Base-by-base conservation (phyloP, 1,140 invertebrate genomes). In the Drosophila nigromelanica region DNA sequence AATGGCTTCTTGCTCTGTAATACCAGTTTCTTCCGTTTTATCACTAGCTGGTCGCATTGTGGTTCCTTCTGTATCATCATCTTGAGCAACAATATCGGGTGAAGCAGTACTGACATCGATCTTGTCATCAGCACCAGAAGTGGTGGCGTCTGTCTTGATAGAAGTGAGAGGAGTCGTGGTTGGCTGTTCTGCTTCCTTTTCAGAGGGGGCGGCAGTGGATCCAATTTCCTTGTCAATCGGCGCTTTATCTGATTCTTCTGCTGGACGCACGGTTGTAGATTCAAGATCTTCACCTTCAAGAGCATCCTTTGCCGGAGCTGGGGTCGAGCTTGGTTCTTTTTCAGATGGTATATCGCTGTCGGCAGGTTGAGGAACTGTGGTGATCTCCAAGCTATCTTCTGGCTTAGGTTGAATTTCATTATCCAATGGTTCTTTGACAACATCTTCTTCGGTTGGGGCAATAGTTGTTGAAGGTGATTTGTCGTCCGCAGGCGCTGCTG, bases 21-120 rank as follows among this genome's bases (percentile, higher is more conserved):
- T 27, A 18, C 42, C 27, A 27, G 5, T 27, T 5, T 27, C 27
- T 6, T 27, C 76, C n/a, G 61, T 47, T n/a, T 81, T 79, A 12
- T 77, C 79, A 15, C 21, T 8, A 10, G 37, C 11, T 21, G 80
- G 62, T 55, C 21, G 37, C 3, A 15, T 55, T 5, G 80, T 85
- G 18, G 45, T 30, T n/a, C 50, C 73, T 30, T 77, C 56, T 12
- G 47, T 45, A 43, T 82, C 79, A 39, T 78, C 80, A 6, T 83
- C 58, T 5, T 86, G 47, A 40, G 14, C 48, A 42, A 45, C 52
- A 14, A 67, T 27, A 6, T 42, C 62, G 6, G 69, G 21, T 33
- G 64, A 10, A 12, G 30, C 30, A 1, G 73, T 64, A n/a, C 47
- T 71, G 5, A 50, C 33, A 37, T 73, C 78, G 7, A 61, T 39